Evolutionary conservation across 2,888 invertebrate genomes (phyloP), one percentile per base, ranked within the genome.

Genomic region (Cephus sareptanus): DNA sequence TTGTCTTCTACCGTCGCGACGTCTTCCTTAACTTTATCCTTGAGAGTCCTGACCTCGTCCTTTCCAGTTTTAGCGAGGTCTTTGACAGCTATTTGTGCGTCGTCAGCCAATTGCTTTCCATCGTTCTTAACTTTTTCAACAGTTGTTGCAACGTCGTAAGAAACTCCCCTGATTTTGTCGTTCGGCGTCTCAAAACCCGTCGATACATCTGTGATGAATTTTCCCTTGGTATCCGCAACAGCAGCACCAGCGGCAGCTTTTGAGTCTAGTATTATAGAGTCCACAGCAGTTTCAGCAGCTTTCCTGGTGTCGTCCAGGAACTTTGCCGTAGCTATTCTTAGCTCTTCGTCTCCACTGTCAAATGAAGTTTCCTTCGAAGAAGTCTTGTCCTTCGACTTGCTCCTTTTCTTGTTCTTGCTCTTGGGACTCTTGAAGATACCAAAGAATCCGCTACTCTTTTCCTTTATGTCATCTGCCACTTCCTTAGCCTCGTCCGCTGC

Each of bases 401-500:
- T 89, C 75, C 88, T 84, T 75, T 87, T 88, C 37, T 87, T 87
- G 3, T 73, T 79, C 75, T 85, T 87, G 33, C 85, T 74, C 77
- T 89, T 90, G 0, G 90, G 90, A 77, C 90, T 90, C 78, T 86
- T 90, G 56, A 91, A 90, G 70, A 89, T 90, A 9, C 89, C 87
- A 73, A 90, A 89, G 80, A 90, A 88, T 13, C 88, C 86, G 1
- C 85, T 83, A n/a, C 85, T 80, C 74, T 75, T 35, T 23, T 83
- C 81, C 73, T 85, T 86, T 1, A 80, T 79, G 68, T 79, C 80
- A 31, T 81, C 81, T 3, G 76, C 75, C 6, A 71, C 76, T 73
- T 92, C 93, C 87, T 93, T 93, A 0, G 92, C 93, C 91, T 93
- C 93, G 68, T 91, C 84, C 80, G 93, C 93, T 23, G 92, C 92